Percentiles rank a stretch among this genome's conserved stretches.
Conservation (phyloP, 2,113 vertebrate species). For the Lampris incognitus region DNA sequence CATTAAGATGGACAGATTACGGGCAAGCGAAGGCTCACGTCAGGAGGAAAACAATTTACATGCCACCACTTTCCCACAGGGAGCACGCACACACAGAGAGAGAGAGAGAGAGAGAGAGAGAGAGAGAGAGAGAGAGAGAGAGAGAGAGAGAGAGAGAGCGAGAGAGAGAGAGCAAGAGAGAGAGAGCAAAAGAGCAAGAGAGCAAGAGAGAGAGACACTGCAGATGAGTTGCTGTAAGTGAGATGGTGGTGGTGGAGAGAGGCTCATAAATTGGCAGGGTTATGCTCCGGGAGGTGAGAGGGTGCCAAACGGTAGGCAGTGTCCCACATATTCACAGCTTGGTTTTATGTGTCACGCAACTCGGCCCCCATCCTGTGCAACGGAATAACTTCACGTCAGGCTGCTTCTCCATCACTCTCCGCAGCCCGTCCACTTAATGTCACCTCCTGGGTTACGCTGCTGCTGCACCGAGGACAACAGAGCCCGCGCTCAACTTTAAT, state of each 20-base stretch:
- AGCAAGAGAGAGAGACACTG: constrained; percentile 25
- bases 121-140: constrained; percentile 17
- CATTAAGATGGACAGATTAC: constrained; percentile 63
- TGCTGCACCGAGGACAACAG: constrained; percentile 35
- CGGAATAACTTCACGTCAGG: neutral
- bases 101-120: neutral
- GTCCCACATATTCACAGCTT: constrained; percentile 45
- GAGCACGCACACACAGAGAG: constrained; percentile 36
- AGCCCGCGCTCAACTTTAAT: constrained; percentile 24
- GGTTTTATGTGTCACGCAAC: constrained; percentile 49
- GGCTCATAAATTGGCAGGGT: constrained; percentile 55
- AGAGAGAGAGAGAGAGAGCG: neutral
- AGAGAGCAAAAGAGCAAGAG: constrained; percentile 23
- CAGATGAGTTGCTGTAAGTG: neutral
- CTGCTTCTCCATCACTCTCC: constrained; percentile 25
- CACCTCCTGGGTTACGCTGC: constrained; percentile 39
- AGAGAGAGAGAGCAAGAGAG: constrained; percentile 20
- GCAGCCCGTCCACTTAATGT: constrained; percentile 19
- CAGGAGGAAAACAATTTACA: constrained; percentile 71
- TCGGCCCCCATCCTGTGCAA: constrained; percentile 8
- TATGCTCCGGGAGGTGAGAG: constrained; percentile 61
- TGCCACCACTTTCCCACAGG: constrained; percentile 53
- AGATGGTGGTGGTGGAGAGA: neutral
- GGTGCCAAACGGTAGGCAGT: constrained; percentile 57
- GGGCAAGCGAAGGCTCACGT: constrained; percentile 24